Percentiles rank a stretch among this genome's conserved stretches.
phyloP scores from a whole-genome alignment of 1,140 invertebrate species.

The Polypedilum vanderplanki region DNA sequence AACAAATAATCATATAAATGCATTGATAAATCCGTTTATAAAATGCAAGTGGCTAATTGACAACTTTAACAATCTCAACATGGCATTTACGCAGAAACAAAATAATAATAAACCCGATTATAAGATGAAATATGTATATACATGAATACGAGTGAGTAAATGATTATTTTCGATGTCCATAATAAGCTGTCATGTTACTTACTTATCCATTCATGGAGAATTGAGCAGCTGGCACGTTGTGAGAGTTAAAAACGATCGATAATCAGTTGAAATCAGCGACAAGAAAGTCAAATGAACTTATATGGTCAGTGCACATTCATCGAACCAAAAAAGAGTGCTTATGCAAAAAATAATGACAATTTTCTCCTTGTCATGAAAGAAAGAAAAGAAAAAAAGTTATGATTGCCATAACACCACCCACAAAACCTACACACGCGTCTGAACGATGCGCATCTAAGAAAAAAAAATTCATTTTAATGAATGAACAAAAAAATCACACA shows the following conservation, averaged over 20 bases:
- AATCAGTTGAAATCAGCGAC: constrained; percentile 4
- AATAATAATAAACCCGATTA: background rate
- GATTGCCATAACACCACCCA: no score
- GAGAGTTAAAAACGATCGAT: background rate
- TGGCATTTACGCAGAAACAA: background rate
- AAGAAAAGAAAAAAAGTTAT: no score
- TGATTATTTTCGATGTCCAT: constrained; percentile 4
- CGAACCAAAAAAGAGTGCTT: no score
- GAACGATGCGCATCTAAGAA: no score
- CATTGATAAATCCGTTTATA: no score
- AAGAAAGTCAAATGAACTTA: background rate
- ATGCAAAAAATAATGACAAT: no score
- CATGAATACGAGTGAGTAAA: background rate
- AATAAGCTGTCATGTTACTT: constrained; percentile 6
- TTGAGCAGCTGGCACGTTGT: background rate
- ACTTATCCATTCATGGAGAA: constrained; percentile 1
- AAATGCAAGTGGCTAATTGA: background rate
- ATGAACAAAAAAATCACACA: background rate
- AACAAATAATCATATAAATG: no score
- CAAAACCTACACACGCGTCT: no score
- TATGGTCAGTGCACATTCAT: background rate
- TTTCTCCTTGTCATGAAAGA: no score
- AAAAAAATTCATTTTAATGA: no score
- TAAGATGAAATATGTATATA: background rate
- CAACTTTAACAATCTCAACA: background rate